Conservation (phyloP, 2,888 invertebrate species). For the Rhopalosiphum nymphaeae region DNA sequence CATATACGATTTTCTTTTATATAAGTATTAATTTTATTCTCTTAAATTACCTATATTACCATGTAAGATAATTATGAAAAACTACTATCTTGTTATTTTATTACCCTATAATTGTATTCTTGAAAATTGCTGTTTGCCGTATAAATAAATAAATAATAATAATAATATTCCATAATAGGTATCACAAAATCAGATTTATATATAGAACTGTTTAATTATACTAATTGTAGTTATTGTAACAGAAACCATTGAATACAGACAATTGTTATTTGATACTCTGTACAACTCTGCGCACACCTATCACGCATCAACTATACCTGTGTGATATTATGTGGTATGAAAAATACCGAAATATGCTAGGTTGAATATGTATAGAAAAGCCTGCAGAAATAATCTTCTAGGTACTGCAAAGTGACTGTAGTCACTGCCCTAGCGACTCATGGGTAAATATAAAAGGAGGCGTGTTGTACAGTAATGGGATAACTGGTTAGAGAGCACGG, state of each 20-base stretch:
- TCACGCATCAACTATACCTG: too few species aligned
- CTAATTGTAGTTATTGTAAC: neutral
- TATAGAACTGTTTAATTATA: too few species aligned
- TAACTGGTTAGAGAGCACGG: neutral
- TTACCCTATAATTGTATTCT: neutral
- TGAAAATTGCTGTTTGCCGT: neutral
- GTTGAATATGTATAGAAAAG: neutral
- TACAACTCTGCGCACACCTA: too few species aligned
- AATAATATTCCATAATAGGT: neutral
- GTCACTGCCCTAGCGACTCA: neutral
- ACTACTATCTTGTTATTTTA: neutral
- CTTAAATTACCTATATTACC: neutral
- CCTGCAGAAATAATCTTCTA: neutral
- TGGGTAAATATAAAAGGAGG: neutral
- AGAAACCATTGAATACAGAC: neutral
- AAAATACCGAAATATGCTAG: neutral
- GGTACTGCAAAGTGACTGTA: neutral
- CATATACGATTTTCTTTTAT: neutral
- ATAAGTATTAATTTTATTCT: neutral
- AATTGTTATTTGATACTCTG: too few species aligned
- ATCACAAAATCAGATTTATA: neutral
- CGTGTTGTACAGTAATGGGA: neutral
- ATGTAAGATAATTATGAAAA: neutral
- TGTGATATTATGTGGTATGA: too few species aligned
- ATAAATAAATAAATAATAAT: neutral